These are phyloP conservation scores for Drosophila seguyi DNA, from an alignment of 1,140 invertebrate species.

Conservation along the genomic window DNA sequence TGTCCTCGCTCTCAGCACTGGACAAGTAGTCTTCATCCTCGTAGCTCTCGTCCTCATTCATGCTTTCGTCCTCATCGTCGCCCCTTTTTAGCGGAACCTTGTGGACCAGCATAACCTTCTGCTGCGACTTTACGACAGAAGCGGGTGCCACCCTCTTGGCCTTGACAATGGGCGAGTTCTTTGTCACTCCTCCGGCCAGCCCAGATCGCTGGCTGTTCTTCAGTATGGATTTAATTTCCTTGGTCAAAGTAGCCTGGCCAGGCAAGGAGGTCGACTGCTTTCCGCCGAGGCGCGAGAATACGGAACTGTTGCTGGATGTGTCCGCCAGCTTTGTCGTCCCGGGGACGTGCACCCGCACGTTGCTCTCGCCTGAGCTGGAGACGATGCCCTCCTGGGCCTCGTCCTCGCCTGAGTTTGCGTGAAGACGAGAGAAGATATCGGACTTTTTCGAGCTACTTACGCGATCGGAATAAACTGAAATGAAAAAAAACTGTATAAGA, in stretches of 20 bases:
- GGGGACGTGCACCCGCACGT: constrained; percentile 56
- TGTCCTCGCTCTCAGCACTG: constrained; percentile 41
- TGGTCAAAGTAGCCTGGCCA: constrained; percentile 42
- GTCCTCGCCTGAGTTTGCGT: constrained; percentile 51
- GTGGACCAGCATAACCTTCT: constrained; percentile 82
- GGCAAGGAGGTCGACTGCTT: constrained; percentile 39
- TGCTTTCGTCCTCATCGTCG: constrained; percentile 68
- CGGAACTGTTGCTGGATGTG: constrained; percentile 61
- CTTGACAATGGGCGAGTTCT: constrained; percentile 71
- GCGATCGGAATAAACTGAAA: constrained; percentile 80
- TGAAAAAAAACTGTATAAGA: background rate
- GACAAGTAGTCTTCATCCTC: constrained; percentile 34
- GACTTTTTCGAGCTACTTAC: constrained; percentile 68
- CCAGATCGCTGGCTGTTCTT: constrained; percentile 68
- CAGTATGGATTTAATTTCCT: constrained; percentile 80
- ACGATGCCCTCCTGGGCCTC: constrained; percentile 72
- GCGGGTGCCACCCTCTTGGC: constrained; percentile 61
- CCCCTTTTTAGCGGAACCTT: constrained; percentile 78
- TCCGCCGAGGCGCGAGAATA: constrained; percentile 79
- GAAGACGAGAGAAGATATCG: constrained; percentile 71
- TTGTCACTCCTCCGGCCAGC: constrained; percentile 25
- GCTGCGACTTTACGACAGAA: constrained; percentile 42
- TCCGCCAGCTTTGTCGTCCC: constrained; percentile 37
- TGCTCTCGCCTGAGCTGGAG: constrained; percentile 66
- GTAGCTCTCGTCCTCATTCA: constrained; percentile 50